A percentile compares a stretch with the other conserved stretches of the same genome.
Evolutionary conservation across 2,888 invertebrate genomes (phyloP).

Genomic region (Agelastica alni): DNA sequence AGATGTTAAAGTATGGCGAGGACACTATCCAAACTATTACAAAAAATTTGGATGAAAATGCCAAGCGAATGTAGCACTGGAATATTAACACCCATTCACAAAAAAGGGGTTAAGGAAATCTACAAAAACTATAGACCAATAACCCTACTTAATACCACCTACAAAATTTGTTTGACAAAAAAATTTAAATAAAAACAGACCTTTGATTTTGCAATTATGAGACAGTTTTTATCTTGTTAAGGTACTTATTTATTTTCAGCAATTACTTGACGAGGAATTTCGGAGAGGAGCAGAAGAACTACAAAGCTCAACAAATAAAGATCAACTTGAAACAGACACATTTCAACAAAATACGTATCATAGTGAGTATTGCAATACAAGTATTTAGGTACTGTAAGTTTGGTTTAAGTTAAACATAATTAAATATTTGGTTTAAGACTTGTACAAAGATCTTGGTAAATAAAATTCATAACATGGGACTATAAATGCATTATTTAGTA

Average conservation of each 20-base stretch:
- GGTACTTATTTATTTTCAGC: slow-evolving; percentile 32
- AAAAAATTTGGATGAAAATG: too few relatives aligned
- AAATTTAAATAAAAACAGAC: background rate
- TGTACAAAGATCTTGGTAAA: slow-evolving; percentile 8
- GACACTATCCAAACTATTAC: too few relatives aligned
- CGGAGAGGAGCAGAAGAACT: slow-evolving; percentile 15
- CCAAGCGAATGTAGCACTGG: too few relatives aligned
- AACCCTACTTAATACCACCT: background rate
- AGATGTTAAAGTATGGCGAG: too few relatives aligned
- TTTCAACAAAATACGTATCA: slow-evolving; percentile 10
- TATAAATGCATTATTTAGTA: too few relatives aligned
- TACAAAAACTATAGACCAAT: background rate
- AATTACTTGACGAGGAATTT: slow-evolving; percentile 41
- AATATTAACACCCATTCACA: too few relatives aligned
- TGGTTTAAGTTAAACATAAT: too few relatives aligned
- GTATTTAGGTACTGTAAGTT: too few relatives aligned
- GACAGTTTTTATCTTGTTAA: background rate
- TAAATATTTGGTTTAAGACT: too few relatives aligned
- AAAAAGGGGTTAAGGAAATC: background rate
- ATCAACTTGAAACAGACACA: slow-evolving; percentile 1
- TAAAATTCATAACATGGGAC: too few relatives aligned
- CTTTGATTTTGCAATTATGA: background rate
- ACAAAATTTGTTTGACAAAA: background rate
- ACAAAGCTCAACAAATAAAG: background rate
- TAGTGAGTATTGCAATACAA: slow-evolving; percentile 5